phyloP scores from a whole-genome alignment of 1,140 invertebrate species.

The Bombus balteatus region DNA sequence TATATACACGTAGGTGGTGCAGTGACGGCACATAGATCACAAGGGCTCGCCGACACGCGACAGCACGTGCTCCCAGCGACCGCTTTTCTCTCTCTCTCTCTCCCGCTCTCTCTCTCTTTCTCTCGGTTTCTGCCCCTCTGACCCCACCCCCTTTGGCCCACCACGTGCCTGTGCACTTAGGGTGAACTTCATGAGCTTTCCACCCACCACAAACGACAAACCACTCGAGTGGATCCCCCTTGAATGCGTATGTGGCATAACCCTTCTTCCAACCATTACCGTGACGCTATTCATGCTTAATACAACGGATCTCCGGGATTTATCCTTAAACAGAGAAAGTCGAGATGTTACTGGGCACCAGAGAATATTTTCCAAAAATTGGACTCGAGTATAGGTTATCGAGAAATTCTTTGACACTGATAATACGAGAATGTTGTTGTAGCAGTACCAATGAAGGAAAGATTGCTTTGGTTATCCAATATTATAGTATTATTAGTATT shows the following conservation, averaged over 20 bases:
- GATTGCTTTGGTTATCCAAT: not conserved
- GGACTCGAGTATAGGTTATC: not conserved
- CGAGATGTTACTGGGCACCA: not conserved
- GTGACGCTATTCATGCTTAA: conserved; percentile 68
- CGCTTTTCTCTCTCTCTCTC: conserved; percentile 35
- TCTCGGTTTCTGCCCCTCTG: conserved; percentile 19
- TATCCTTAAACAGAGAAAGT: not conserved
- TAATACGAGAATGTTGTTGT: no score
- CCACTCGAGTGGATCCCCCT: conserved; percentile 76
- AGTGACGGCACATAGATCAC: conserved; percentile 78
- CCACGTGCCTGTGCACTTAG: conserved; percentile 50
- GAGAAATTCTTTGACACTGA: not conserved
- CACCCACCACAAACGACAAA: conserved; percentile 77
- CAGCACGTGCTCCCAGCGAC: conserved; percentile 74
- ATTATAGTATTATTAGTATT: no score
- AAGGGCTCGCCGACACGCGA: conserved; percentile 76
- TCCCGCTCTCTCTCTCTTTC: conserved; percentile 20
- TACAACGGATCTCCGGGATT: conserved; percentile 40
- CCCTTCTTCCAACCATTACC: conserved; percentile 74
- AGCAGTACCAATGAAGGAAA: not conserved
- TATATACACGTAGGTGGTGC: conserved; percentile 63
- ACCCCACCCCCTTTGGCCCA: not conserved
- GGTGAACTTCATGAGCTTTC: conserved; percentile 61
- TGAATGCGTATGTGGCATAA: conserved; percentile 58
- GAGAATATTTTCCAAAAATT: not conserved